Evolutionary conservation across 2,113 vertebrate genomes (phyloP).

Genomic region (Antigone vipio): DNA sequence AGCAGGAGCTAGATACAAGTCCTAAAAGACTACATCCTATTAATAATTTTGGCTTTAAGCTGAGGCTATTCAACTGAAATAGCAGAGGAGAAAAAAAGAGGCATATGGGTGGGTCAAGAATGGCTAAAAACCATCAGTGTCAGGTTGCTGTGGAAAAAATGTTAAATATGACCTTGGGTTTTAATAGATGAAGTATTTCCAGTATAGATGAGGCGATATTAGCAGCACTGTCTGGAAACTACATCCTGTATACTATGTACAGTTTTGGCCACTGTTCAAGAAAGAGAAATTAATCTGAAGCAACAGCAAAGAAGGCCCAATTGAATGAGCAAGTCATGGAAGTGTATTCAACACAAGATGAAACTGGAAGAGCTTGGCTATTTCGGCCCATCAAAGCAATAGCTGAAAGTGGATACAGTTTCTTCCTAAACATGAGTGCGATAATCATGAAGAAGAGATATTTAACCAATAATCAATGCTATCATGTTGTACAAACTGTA

Average conservation of each 20-base stretch:
- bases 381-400: background rate
- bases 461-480: background rate
- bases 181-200: constrained; percentile 50
- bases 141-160: constrained; percentile 59
- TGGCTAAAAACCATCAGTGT: constrained; percentile 44
- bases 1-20: background rate
- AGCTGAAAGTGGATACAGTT: background rate
- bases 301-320: background rate
- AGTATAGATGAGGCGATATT: background rate
- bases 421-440: background rate
- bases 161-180: constrained; percentile 33
- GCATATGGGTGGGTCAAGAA: constrained; percentile 13
- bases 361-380: background rate
- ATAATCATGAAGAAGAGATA: background rate
- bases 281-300: background rate
- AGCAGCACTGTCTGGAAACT: constrained; percentile 25
- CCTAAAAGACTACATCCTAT: background rate
- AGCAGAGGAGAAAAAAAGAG: constrained; percentile 22
- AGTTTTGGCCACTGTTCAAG: background rate
- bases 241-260: background rate
- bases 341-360: background rate
- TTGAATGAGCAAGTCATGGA: background rate
- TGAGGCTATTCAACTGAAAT: constrained; percentile 31
- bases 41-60: constrained; percentile 42
- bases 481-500: background rate